Percentiles rank a stretch among this genome's conserved stretches.
Evolutionary conservation across 2,113 vertebrate species (phyloP).

Genomic region (Grallaria varia): DNA sequence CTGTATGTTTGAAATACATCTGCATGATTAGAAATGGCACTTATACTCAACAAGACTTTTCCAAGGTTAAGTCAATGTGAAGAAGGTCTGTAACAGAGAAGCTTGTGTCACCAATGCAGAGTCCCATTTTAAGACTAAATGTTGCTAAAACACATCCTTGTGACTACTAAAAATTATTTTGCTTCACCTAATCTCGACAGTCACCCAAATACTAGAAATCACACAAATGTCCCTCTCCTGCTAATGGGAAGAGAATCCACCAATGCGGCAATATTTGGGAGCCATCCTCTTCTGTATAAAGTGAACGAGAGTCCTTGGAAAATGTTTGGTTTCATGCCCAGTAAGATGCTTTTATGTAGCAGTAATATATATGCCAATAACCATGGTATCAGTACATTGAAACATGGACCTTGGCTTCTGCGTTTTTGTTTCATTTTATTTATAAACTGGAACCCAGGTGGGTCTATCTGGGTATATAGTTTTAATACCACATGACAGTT

Average conservation of each 20-base stretch:
- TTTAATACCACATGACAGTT: background rate
- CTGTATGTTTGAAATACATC: background rate
- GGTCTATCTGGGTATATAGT: background rate
- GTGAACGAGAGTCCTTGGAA: background rate
- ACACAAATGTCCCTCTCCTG: background rate
- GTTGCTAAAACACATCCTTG: background rate
- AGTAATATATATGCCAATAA: background rate
- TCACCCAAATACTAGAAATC: background rate
- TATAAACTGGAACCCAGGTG: background rate
- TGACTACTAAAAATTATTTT: background rate
- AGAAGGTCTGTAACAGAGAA: background rate
- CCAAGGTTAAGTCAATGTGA: background rate
- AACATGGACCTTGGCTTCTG: background rate
- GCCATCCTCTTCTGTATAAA: background rate
- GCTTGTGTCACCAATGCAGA: background rate
- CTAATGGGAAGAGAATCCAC: background rate
- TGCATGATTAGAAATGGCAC: background rate
- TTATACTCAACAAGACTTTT: background rate
- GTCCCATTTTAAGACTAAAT: background rate
- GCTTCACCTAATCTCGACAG: background rate
- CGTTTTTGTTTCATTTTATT: background rate
- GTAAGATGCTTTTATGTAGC: background rate
- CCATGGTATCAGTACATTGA: background rate
- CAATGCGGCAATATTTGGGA: background rate
- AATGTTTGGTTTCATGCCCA: background rate